Base-by-base conservation (phyloP, 2,113 vertebrate genomes). In the Grantiella picta region DNA sequence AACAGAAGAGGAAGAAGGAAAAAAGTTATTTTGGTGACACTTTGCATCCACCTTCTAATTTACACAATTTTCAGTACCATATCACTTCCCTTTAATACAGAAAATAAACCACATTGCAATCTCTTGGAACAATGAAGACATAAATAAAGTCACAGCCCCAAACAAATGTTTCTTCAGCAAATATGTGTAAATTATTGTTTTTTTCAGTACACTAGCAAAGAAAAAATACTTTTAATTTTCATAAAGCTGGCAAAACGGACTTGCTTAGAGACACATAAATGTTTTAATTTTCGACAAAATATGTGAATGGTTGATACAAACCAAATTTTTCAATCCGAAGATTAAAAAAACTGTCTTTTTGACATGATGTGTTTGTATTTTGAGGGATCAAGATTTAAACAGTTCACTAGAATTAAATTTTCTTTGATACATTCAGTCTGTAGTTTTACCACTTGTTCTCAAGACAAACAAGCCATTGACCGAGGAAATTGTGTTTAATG, bases 401-500 rank as follows among this genome's bases (percentile, higher is more conserved):
- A 40, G 6, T 56, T 73, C 18, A 24, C 5, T 69, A 42, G 20
- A 38, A 40, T 36, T 36, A 24, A 72, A 56, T 42, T 40, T 35
- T 53, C 12, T 35, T 64, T 40, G 9, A 42, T 53, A 2, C 54
- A 54, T 54, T 33, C 12, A 59, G 15, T 50, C 16, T 45, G 15
- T 35, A 44, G 19, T 50, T 94, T 87, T 72, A 20, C 5, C 20
- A 64, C 17, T 45, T 40, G 24, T 54, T 81, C 12, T 68, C 31
- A 27, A 38, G 11, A 29, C 5, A 88, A 72, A 42, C 10, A 76
- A 50, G 12, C 22, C 40, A 20, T 29, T 76, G 63, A 92, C 54
- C 61, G 82, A 71, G 45, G 21, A 86, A 96, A 92, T 68, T 86
- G 23, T 68, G 20, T 88, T 97, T 96, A 94, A 27, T 90, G 14